Percentiles rank a stretch among this genome's conserved stretches.
Evolutionary conservation across 2,797 vertebrate genomes (phyloP).

Genomic region (Yasuhikotakia modesta): DNA sequence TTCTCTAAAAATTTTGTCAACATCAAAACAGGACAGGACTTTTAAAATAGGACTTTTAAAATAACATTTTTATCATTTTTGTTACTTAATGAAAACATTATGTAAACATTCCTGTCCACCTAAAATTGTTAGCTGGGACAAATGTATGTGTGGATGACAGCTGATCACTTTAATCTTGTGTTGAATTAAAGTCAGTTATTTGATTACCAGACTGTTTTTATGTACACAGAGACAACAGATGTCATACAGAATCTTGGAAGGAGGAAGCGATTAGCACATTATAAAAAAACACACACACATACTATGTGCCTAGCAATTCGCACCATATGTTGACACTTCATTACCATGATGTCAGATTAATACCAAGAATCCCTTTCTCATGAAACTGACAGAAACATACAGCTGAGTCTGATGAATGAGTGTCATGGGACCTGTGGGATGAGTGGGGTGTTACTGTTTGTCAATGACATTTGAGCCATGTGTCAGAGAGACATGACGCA

Average conservation of each 20-base stretch:
- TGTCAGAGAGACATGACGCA: slow-evolving; percentile 49
- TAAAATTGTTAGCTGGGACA: no score
- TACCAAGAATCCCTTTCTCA: slow-evolving; percentile 28
- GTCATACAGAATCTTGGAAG: slow-evolving; percentile 18
- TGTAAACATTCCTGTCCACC: no score
- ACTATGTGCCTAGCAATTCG: not conserved
- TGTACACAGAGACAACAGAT: slow-evolving; percentile 33
- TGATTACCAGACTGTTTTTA: slow-evolving; percentile 19
- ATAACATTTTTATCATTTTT: no score
- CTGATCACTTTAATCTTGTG: slow-evolving; percentile 8
- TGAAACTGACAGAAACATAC: slow-evolving; percentile 20
- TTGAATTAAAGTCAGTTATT: not conserved
- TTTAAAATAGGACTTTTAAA: no score
- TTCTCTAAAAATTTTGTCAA: no score
- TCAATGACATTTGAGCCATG: slow-evolving; percentile 23
- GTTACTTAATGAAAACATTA: no score
- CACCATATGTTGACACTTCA: slow-evolving; percentile 35
- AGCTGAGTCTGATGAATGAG: slow-evolving; percentile 34
- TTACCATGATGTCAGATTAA: slow-evolving; percentile 33
- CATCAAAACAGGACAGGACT: no score
- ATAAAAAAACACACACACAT: slow-evolving; percentile 10
- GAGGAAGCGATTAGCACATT: slow-evolving; percentile 5
- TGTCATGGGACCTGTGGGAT: slow-evolving; percentile 37
- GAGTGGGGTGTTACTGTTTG: slow-evolving; percentile 14
- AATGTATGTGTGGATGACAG: not conserved